These are phyloP conservation scores for Heterodera filipjevi DNA, from an alignment of 2,888 invertebrate species.

Conservation along the genomic window DNA sequence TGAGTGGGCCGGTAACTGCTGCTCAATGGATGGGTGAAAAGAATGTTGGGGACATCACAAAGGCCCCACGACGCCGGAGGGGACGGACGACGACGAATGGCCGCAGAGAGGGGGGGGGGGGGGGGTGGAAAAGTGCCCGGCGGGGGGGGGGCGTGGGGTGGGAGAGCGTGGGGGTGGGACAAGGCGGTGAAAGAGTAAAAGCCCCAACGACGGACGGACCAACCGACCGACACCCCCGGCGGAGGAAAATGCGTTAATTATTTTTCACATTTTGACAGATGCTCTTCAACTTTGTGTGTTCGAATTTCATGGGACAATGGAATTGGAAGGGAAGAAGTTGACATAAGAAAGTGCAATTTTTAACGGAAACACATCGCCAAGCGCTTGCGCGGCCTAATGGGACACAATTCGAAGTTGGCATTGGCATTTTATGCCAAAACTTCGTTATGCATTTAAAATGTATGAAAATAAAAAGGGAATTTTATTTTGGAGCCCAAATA, in stretches of 20 bases:
- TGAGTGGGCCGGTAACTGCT: conserved; percentile 7
- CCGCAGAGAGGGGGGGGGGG: neutral
- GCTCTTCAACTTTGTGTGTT: neutral
- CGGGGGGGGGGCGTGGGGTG: neutral
- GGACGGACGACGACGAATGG: neutral
- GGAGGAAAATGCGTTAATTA: conserved; percentile 8
- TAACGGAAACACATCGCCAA: too few species aligned
- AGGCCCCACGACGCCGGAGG: neutral
- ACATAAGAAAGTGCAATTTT: neutral
- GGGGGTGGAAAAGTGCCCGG: neutral
- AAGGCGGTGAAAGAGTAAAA: neutral
- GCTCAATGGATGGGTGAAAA: neutral
- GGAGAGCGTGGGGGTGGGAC: too few species aligned
- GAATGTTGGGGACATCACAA: conserved; percentile 8
- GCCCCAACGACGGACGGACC: neutral
- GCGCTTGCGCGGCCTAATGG: too few species aligned
- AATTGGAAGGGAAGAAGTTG: neutral
- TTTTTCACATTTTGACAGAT: neutral
- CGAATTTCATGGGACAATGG: neutral
- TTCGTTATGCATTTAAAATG: neutral
- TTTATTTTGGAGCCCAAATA: too few species aligned
- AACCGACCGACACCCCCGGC: neutral
- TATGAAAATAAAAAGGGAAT: neutral
- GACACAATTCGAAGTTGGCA: neutral
- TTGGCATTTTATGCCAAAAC: neutral